These are phyloP conservation scores for Rallus crepitans DNA, from an alignment of 2,797 vertebrate species.

Conservation along the genomic window DNA sequence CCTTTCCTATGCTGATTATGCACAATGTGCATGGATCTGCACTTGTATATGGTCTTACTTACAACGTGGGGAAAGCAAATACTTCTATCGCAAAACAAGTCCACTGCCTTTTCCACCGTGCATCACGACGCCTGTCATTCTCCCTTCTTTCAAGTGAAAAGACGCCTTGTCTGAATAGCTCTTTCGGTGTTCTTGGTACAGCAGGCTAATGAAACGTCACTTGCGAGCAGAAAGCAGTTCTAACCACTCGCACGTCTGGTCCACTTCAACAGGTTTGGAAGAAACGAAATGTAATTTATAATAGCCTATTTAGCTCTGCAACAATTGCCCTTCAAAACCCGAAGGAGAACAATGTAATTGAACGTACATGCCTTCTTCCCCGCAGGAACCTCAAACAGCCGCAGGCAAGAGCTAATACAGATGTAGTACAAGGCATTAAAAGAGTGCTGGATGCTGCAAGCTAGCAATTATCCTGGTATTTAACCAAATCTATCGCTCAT, in stretches of 20 bases:
- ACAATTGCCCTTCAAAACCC: conserved; percentile 80
- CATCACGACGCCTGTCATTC: neutral
- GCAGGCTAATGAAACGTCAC: conserved; percentile 43
- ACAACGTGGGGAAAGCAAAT: neutral
- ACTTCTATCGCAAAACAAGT: neutral
- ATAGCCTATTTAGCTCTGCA: conserved; percentile 75
- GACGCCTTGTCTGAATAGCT: conserved; percentile 5
- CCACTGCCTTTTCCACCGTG: neutral
- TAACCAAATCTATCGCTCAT: conserved; percentile 88
- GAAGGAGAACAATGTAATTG: conserved; percentile 78
- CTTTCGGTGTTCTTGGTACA: neutral
- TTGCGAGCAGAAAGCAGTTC: conserved; percentile 47
- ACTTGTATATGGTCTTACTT: neutral
- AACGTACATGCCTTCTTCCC: conserved; percentile 65
- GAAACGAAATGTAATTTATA: conserved; percentile 72
- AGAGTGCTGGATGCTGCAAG: conserved; percentile 78
- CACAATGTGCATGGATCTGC: neutral
- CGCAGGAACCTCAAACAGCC: conserved; percentile 84
- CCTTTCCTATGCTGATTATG: neutral
- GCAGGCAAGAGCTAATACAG: conserved; percentile 88
- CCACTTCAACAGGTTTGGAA: conserved; percentile 64
- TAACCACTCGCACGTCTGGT: conserved; percentile 50
- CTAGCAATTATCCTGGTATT: conserved; percentile 91
- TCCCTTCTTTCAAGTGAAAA: conserved; percentile 28
- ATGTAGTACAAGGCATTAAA: conserved; percentile 91